Evolutionary conservation across 2,113 vertebrate genomes (phyloP).

Genomic region (Oplegnathus fasciatus): DNA sequence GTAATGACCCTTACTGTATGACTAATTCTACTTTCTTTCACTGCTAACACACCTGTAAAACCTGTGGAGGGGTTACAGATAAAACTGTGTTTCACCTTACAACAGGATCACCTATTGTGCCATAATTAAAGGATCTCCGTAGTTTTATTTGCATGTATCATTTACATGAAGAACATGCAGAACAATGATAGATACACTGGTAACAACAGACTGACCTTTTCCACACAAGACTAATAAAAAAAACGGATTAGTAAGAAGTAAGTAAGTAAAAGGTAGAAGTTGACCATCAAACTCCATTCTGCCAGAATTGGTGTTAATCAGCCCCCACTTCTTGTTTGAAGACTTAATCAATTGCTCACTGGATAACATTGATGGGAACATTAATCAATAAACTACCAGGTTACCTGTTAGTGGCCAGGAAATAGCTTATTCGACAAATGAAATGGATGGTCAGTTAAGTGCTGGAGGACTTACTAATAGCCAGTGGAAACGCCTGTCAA

Average conservation of each 20-base stretch:
- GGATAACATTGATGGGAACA: not conserved
- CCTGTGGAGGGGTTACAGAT: not conserved
- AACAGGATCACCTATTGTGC: not conserved
- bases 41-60: slow-evolving; percentile 23
- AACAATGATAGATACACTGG: not conserved
- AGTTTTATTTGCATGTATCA: not conserved
- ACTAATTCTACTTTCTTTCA: slow-evolving; percentile 26
- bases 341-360: not conserved
- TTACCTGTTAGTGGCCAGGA: slow-evolving; percentile 18
- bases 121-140: too few relatives aligned
- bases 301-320: not conserved
- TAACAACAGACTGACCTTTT: not conserved
- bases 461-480: slow-evolving; percentile 4
- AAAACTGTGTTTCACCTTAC: not conserved
- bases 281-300: not conserved
- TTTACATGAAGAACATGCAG: not conserved
- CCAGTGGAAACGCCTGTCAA: not conserved
- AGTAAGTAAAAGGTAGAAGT: not conserved
- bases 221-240: not conserved
- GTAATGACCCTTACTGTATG: slow-evolving; percentile 27
- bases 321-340: not conserved
- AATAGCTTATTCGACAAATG: slow-evolving; percentile 22
- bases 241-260: not conserved
- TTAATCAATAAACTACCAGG: not conserved
- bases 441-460: slow-evolving; percentile 13